Base-by-base conservation (phyloP, 2,797 vertebrate genomes). In the Propithecus deckenii region DNA sequence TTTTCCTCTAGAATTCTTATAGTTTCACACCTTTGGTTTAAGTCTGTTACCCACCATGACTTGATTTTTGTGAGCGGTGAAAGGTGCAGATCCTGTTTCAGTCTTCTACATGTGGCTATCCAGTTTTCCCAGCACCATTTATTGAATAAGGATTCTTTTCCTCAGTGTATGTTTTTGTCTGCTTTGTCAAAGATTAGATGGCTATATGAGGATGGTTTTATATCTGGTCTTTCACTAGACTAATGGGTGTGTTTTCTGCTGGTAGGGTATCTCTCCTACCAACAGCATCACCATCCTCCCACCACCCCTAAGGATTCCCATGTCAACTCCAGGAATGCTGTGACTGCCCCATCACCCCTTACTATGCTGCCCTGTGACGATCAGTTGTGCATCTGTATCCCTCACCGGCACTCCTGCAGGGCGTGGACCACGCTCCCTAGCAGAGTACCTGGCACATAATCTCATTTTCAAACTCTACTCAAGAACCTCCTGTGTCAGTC, bases 301-400 rank as follows among this genome's bases (percentile, higher is more conserved):
- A 13, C 20, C 5, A 55, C 25, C 43, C 7, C 4, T 2, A 20
- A 52, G 59, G 12, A 78, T 25, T n/a, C 12, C 80, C 59, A 7
- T 13, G 30, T 35, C 46, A 30, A 14, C 13, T 18, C 43, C 18
- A 46, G 75, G 35, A 76, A 10, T 1, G 17, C 81, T 32, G 57
- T 7, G 67, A 11, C 65, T 4, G 0, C 22, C 14, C 65, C 4
- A 1, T 2, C 0, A 20, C 0, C 25, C 28, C 76, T 48, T 32
- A 22, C 30, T 11, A 0, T 6, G 13, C 25, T 18, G 4, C 35
- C 32, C 10, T 61, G 17, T 50, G 48, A 7, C 1, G 4, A n/a
- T n/a, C 43, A 48, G 32, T 28, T 6, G 14, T 1, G 23, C 6
- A 7, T 22, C 89, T 75, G 8, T 41, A 30, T 14, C 57, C 30